Percentiles rank a stretch among this genome's conserved stretches.
Evolutionary conservation across 2,888 invertebrate species (phyloP).

Genomic region (Gortyna flavago): DNA sequence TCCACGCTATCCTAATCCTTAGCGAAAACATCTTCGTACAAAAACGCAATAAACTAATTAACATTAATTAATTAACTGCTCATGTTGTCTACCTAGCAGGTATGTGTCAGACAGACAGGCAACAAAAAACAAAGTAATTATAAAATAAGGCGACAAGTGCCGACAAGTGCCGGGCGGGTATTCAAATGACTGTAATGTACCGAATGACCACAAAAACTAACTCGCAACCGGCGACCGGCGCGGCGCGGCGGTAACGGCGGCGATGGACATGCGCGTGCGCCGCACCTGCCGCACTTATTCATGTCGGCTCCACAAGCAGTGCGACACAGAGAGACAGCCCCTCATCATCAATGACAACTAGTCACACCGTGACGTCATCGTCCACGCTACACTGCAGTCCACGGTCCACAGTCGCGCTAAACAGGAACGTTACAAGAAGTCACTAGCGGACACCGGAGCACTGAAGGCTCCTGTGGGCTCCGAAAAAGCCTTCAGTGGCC

Average conservation of each 20-base stretch:
- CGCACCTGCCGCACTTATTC: constrained; percentile 13
- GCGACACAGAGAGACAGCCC: not conserved
- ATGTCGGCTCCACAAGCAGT: not conserved
- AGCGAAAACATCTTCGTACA: not conserved
- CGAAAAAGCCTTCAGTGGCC: no score
- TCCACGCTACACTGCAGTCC: not conserved
- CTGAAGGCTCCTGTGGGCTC: not conserved
- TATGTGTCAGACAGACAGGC: not conserved
- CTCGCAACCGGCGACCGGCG: not conserved
- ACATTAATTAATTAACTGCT: not conserved
- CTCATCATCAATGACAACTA: not conserved
- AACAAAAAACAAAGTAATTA: constrained; percentile 25
- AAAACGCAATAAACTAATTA: not conserved
- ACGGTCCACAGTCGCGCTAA: not conserved
- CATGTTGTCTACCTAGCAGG: not conserved
- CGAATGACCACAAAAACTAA: constrained; percentile 40
- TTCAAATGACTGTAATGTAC: constrained; percentile 36
- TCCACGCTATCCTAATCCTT: not conserved
- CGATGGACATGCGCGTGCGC: constrained; percentile 32
- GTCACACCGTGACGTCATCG: not conserved
- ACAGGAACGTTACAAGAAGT: not conserved
- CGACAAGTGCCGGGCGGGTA: constrained; percentile 14
- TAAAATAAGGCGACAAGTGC: constrained; percentile 42
- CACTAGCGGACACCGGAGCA: not conserved
- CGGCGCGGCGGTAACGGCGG: constrained; percentile 5